Base-by-base conservation (phyloP, 2,113 vertebrate species). In the Nycticryphes semicollaris region DNA sequence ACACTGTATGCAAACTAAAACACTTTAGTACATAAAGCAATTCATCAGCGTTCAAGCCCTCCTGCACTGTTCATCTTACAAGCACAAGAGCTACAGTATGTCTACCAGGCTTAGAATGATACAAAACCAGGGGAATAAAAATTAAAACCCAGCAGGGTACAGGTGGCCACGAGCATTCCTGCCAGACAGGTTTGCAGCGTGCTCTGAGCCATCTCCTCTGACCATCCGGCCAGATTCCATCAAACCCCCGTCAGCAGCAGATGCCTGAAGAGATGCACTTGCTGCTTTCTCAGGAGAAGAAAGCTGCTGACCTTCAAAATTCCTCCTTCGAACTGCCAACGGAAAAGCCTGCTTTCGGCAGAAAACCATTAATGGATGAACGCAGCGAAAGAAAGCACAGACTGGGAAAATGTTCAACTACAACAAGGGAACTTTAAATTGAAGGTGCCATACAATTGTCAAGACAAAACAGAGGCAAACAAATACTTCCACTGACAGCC, bases 271-370 rank as follows among this genome's bases (percentile, higher is more conserved):
- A 95, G 37, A n/a, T 63, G 57, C 67, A 50, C 88, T 91, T 85
- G 89, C 87, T 89, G 84, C 48, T 83, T 96, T 84, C 87, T 76
- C 81, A 23, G 57, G 53, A 94, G 68, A 83, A 91, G 74, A 75
- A 94, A 90, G 85, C 17, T 3, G 60, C 17, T 3, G 64, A 76
- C 93, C 92, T 93, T 94, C 88, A 85, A 69, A 89, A 93, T 50
- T 73, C 74, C 89, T 89, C 66, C 69, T 91, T 82, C 84, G 72
- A 56, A 47, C 74, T 18, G 23, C 27, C 31, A 60, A 68, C 3
- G 3, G 41, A 87, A 89, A 78, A 85, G 47, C 45, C 70, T 48
- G 9, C 31, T 95, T 89, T 94, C 1, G 1, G 45, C 75, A 87
- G 54, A 93, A 94, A 89, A 68, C 39, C 54, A 37, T 87, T 78